Conservation (phyloP, 2,113 vertebrate species). For the Pelecanus crispus region DNA sequence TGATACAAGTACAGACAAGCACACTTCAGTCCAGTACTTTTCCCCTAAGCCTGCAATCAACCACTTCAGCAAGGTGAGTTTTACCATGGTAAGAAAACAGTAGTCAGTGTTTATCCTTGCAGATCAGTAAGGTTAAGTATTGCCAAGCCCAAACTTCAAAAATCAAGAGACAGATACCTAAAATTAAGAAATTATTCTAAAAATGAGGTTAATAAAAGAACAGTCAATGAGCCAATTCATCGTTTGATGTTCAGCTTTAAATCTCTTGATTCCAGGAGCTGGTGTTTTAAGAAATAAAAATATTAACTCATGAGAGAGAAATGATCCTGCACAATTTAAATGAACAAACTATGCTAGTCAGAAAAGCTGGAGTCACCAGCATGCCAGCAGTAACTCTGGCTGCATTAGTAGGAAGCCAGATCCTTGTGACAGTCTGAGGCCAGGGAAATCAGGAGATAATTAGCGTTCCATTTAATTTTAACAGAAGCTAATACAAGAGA, state of each 20-base stretch:
- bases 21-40: not conserved
- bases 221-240: not conserved
- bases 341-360: not conserved
- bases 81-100: not conserved
- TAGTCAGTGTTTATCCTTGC: not conserved
- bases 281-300: not conserved
- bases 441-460: not conserved
- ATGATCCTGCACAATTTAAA: rapidly evolving
- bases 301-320: not conserved
- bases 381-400: not conserved
- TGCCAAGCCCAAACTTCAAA: not conserved
- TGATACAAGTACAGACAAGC: not conserved
- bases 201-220: not conserved
- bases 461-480: not conserved
- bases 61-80: not conserved
- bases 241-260: not conserved
- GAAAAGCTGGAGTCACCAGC: not conserved
- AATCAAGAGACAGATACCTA: not conserved
- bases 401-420: not conserved
- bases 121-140: not conserved
- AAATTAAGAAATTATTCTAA: not conserved
- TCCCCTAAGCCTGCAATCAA: not conserved
- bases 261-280: not conserved
- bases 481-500: not conserved
- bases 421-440: not conserved